Conservation (phyloP, 1,140 invertebrate species). For the Rhyacophila brunnea region DNA sequence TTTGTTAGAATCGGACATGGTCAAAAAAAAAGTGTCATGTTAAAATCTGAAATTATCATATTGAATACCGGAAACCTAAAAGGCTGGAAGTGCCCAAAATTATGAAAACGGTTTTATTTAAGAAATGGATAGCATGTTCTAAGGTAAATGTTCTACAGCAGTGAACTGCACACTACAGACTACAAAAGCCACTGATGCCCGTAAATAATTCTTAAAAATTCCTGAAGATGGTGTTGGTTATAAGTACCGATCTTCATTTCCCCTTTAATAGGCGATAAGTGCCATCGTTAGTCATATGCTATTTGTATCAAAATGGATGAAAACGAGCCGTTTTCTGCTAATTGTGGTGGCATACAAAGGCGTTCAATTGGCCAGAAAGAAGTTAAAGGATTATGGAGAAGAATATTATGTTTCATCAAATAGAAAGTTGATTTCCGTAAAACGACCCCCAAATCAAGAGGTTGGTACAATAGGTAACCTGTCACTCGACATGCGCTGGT, state of each 20-base stretch:
- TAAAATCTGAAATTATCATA: no score
- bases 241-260: not conserved
- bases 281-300: slow-evolving; percentile 2
- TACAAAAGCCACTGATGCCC: not conserved
- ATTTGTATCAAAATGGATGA: not conserved
- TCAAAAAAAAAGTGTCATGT: no score
- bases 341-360: not conserved
- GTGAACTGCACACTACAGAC: no score
- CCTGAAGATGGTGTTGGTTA: slow-evolving; percentile 5
- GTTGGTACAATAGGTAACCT: not conserved
- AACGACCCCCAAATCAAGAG: not conserved
- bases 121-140: no score
- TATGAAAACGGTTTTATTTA: no score
- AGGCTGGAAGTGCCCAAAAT: no score
- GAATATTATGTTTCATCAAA: slow-evolving; percentile 4
- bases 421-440: slow-evolving; percentile 1
- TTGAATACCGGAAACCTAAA: no score
- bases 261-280: slow-evolving; percentile 1
- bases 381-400: slow-evolving; percentile 3
- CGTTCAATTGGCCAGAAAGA: not conserved
- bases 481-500: not conserved
- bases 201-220: not conserved
- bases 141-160: no score
- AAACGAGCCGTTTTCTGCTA: not conserved
- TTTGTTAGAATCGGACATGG: no score